These are phyloP conservation scores for Podiceps cristatus DNA, from an alignment of 2,113 vertebrate genomes.

Conservation along the genomic window DNA sequence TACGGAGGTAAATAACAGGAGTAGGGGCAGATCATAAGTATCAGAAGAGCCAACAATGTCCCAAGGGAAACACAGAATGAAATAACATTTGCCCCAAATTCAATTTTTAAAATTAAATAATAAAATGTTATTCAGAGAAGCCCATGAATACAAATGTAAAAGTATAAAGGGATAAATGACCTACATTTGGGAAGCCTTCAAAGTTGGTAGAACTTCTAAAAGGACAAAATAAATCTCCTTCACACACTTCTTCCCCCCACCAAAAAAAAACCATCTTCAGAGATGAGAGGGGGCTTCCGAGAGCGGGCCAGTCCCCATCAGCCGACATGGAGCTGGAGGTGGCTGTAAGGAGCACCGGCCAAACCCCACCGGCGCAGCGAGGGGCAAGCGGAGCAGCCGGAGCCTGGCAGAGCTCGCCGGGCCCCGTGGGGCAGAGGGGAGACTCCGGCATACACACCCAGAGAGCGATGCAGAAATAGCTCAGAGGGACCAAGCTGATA, in stretches of 20 bases:
- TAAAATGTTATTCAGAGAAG: not conserved
- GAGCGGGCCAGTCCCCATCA: not conserved
- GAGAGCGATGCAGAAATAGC: not conserved
- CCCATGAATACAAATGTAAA: not conserved
- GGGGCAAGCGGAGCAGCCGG: not conserved
- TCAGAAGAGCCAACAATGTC: not conserved
- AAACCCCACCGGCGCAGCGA: not conserved
- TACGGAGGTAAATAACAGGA: not conserved
- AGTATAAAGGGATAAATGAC: conserved; percentile 8
- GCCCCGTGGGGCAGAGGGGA: fast-evolving
- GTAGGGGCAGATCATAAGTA: not conserved
- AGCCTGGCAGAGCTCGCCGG: fast-evolving
- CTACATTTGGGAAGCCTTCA: not conserved
- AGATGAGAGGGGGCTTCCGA: not conserved
- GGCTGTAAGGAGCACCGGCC: not conserved
- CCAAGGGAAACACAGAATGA: not conserved
- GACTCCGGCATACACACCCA: not conserved
- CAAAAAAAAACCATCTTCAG: not conserved
- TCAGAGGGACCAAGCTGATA: not conserved
- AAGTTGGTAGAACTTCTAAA: not conserved
- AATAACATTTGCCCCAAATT: conserved; percentile 2
- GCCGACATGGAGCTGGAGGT: not conserved
- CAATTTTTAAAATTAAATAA: not conserved
- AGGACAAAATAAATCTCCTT: not conserved
- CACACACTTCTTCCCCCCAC: fast-evolving